A percentile compares a stretch with the other conserved stretches of the same genome.
Conservation (phyloP, 2,797 vertebrate genomes). For the Chaetophractus vellerosus region DNA sequence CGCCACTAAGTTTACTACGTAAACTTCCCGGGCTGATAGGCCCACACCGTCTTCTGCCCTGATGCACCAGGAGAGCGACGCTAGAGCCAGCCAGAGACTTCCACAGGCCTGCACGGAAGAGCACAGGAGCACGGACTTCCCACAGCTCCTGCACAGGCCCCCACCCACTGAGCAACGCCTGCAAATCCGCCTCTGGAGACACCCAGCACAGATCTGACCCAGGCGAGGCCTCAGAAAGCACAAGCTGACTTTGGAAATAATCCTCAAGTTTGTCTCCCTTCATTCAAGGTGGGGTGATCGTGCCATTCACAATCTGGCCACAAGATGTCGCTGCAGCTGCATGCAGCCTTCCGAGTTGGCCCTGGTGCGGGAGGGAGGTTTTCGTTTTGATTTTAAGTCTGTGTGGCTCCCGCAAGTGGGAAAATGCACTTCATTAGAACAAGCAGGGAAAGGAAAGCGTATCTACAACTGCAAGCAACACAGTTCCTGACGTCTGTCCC, state of each 20-base stretch:
- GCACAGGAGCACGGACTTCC: neutral
- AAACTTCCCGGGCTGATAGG: neutral
- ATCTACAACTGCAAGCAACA: no score
- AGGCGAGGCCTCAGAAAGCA: neutral
- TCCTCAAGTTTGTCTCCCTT: fast-evolving
- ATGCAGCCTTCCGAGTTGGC: fast-evolving
- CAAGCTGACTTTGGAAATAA: neutral
- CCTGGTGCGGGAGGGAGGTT: fast-evolving
- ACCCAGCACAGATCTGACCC: neutral
- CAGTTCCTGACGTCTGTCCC: no score
- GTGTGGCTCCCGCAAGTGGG: neutral
- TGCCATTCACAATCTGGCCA: neutral
- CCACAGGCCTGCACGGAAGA: neutral
- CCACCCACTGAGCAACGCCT: neutral
- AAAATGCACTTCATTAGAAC: fast-evolving
- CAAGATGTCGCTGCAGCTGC: slow-evolving; percentile 70
- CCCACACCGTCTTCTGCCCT: neutral
- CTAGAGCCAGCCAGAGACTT: neutral
- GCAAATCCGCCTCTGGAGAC: neutral
- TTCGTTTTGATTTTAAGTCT: neutral
- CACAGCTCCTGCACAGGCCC: fast-evolving
- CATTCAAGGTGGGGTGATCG: fast-evolving
- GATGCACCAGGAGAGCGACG: neutral
- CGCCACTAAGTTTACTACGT: neutral
- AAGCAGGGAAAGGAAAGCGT: no score